Conservation (phyloP, 2,113 vertebrate species). For the Alouatta palliata region DNA sequence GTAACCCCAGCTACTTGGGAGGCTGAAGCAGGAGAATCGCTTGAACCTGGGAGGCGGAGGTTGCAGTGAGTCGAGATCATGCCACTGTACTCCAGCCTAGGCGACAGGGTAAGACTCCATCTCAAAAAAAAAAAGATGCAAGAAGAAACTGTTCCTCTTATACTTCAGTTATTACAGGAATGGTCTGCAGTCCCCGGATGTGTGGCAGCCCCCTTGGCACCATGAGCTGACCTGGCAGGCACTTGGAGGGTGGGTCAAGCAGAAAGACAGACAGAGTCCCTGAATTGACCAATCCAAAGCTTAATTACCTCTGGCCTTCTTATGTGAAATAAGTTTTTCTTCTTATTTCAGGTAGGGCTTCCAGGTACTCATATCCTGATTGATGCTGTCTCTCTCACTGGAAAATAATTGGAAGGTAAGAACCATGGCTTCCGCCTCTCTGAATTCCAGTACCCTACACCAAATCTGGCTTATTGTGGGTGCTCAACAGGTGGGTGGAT, state of each 20-base stretch:
- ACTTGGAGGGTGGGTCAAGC: neutral
- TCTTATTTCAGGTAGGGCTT: neutral
- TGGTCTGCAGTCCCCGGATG: neutral
- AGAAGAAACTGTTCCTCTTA: neutral
- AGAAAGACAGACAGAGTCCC: neutral
- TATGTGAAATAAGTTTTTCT: neutral
- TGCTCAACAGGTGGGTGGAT: neutral
- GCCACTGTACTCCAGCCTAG: no score
- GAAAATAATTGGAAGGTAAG: neutral
- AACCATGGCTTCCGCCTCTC: neutral
- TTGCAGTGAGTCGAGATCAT: no score
- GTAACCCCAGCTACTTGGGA: no score
- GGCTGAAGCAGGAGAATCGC: no score
- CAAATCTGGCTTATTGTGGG: neutral
- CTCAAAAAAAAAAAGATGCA: neutral
- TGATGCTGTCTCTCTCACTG: neutral
- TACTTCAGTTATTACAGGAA: neutral
- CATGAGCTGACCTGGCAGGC: neutral
- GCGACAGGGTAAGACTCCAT: no score
- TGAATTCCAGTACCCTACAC: neutral
- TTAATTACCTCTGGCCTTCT: neutral
- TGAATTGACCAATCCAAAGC: neutral
- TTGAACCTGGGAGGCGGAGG: no score
- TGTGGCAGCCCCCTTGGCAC: neutral
- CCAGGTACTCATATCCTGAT: neutral